Percentiles rank a stretch among this genome's conserved stretches.
These are phyloP conservation scores for Salvelinus sp. DNA, from an alignment of 2,113 vertebrate genomes.

Conservation along the genomic window DNA sequence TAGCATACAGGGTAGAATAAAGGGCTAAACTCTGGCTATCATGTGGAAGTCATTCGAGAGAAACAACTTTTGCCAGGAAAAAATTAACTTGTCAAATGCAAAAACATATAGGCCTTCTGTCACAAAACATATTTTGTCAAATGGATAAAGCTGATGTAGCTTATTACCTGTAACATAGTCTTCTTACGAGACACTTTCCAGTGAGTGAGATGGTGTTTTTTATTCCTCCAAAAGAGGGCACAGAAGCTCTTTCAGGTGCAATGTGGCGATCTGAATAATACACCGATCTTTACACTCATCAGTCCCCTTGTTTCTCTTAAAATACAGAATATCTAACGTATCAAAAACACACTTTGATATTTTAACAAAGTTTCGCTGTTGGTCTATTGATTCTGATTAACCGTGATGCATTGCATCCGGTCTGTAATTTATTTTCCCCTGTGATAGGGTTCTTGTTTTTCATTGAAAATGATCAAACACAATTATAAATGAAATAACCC, in stretches of 20 bases:
- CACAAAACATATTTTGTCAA: too few species aligned
- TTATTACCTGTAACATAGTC: neutral
- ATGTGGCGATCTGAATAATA: neutral
- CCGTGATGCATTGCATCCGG: neutral
- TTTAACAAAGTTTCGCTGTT: neutral
- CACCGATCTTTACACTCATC: neutral
- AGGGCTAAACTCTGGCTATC: too few species aligned
- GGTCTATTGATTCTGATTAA: neutral
- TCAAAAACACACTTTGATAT: neutral
- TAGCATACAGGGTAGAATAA: too few species aligned
- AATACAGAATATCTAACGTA: neutral
- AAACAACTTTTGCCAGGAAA: too few species aligned
- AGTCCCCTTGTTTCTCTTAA: neutral
- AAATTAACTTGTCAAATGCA: too few species aligned
- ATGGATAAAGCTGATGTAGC: neutral
- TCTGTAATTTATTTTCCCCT: neutral
- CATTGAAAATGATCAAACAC: neutral
- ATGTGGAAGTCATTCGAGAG: too few species aligned
- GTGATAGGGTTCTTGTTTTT: neutral
- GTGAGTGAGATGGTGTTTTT: too few species aligned
- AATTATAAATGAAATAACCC: neutral
- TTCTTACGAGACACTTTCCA: neutral
- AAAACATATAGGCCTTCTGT: too few species aligned
- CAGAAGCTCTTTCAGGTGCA: constrained; percentile 43
- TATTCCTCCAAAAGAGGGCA: constrained; percentile 71